Evolutionary conservation across 2,888 invertebrate genomes (phyloP), one percentile per base, ranked within the genome.

Genomic region (Geotrupes spiniger): DNA sequence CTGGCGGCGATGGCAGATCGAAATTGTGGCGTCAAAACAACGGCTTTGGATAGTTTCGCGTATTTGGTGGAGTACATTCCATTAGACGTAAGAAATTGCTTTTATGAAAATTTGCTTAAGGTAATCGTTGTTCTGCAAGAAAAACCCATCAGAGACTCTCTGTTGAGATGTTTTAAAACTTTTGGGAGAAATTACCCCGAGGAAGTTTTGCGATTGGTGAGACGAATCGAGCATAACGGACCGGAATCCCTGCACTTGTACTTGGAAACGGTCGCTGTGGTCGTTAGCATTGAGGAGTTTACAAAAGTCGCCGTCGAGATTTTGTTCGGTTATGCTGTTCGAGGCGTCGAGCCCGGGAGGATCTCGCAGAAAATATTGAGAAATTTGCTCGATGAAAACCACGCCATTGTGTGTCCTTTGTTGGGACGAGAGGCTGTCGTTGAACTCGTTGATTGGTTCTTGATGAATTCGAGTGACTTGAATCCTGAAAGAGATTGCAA

Each of bases 161-260:
- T 79, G 51, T 71, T 80, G 1, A 66, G 72, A 57, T 76, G 79
- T 14, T 69, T 84, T n/a, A 75, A 78, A 53, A 69, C 71, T 25
- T 76, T 81, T 45, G 77, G 79, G 0, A 68, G 68, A 49, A 72
- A 74, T 47, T 78, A 80, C 68, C 78, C 80, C 0, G 72, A 62
- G 66, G 71, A 81, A 77, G 58, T 84, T 69, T 77, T 72, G 60
- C 71, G 78, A 2, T 72, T 83, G 1, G 72, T 73, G 65, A 74
- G 76, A 1, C 75, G 75, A 41, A 55, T 70, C 12, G 50, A 57
- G 21, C 54, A 67, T 6, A 57, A 59, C 11, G 52, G 56, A 33
- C 46, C 54, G 54, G 38, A 54, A 37, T 39, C 52, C 33, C 46
- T 65, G 25, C 37, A 59, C 41, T 49, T 53, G 40, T 65, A 64